Conservation (phyloP, 2,888 invertebrate species). For the Melieria omissa region DNA sequence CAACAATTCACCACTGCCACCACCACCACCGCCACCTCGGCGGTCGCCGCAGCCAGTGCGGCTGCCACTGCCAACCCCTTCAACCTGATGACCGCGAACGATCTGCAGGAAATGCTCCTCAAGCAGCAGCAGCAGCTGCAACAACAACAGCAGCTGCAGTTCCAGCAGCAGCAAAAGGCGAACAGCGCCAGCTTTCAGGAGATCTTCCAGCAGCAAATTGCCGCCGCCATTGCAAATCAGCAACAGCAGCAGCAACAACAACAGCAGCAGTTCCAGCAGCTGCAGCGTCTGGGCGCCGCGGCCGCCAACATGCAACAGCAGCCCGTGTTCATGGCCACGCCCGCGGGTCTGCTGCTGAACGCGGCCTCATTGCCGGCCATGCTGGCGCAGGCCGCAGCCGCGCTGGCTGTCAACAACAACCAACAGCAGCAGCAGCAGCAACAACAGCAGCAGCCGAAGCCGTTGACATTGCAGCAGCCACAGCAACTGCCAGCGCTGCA, state of each 20-base stretch:
- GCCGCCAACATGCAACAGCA: conserved; percentile 58
- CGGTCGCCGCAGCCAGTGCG: conserved; percentile 52
- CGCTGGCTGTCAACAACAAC: conserved; percentile 56
- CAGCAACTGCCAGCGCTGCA: conserved; percentile 62
- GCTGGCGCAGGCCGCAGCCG: conserved; percentile 62
- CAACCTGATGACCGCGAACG: conserved; percentile 55
- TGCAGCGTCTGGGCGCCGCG: conserved; percentile 53
- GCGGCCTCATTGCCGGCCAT: conserved; percentile 65
- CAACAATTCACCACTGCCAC: conserved; percentile 63
- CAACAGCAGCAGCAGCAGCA: conserved; percentile 55
- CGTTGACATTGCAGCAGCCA: conserved; percentile 43
- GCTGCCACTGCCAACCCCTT: conserved; percentile 52
- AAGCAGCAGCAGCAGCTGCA: conserved; percentile 55
- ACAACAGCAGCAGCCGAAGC: conserved; percentile 49
- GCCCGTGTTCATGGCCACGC: conserved; percentile 66
- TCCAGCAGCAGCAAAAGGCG: conserved; percentile 49
- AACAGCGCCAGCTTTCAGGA: conserved; percentile 54
- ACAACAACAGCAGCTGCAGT: conserved; percentile 46
- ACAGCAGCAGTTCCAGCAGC: conserved; percentile 51
- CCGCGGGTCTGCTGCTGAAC: conserved; percentile 62
- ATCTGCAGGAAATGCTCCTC: conserved; percentile 56
- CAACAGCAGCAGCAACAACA: conserved; percentile 59
- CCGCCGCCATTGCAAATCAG: conserved; percentile 48
- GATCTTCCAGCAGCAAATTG: conserved; percentile 57
- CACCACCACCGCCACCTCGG: conserved; percentile 60